These are phyloP conservation scores for Atta cephalotes DNA, from an alignment of 1,140 invertebrate genomes.

Conservation along the genomic window DNA sequence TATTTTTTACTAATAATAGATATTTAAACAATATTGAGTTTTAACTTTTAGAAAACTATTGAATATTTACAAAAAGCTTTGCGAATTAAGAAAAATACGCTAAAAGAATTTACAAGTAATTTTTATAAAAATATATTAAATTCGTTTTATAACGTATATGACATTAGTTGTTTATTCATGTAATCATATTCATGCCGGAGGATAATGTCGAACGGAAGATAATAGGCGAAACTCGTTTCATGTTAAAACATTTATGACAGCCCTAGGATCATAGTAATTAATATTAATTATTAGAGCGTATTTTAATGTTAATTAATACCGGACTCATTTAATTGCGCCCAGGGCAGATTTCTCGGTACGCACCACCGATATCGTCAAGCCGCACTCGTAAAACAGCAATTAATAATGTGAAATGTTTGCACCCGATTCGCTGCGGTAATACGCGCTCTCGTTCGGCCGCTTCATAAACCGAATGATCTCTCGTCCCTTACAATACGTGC, in stretches of 20 bases:
- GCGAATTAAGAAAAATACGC: not conserved
- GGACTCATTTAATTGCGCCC: slow-evolving; percentile 35
- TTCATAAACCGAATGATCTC: slow-evolving; percentile 3
- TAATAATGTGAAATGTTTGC: slow-evolving; percentile 36
- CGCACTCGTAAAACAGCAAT: slow-evolving; percentile 41
- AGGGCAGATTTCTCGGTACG: slow-evolving; percentile 21
- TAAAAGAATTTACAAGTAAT: not conserved
- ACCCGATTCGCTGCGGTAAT: slow-evolving; percentile 18
- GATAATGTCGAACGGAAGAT: slow-evolving; percentile 24
- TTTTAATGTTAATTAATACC: slow-evolving; percentile 47
- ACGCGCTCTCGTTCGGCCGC: not conserved
- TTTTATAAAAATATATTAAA: slow-evolving; percentile 3
- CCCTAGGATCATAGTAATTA: slow-evolving; percentile 39
- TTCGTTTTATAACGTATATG: not conserved
- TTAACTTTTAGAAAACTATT: not conserved
- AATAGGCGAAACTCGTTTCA: slow-evolving; percentile 19
- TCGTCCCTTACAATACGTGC: slow-evolving; percentile 1
- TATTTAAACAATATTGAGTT: not conserved
- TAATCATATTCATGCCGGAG: slow-evolving; percentile 26
- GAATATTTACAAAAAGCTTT: not conserved
- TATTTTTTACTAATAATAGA: not conserved
- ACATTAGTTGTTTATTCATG: not conserved
- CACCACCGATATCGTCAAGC: not conserved
- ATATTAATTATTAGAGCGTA: slow-evolving; percentile 47
- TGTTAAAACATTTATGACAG: slow-evolving; percentile 24